phyloP scores from a whole-genome alignment of 1,140 invertebrate species.

The Tetragnatha versicolor region DNA sequence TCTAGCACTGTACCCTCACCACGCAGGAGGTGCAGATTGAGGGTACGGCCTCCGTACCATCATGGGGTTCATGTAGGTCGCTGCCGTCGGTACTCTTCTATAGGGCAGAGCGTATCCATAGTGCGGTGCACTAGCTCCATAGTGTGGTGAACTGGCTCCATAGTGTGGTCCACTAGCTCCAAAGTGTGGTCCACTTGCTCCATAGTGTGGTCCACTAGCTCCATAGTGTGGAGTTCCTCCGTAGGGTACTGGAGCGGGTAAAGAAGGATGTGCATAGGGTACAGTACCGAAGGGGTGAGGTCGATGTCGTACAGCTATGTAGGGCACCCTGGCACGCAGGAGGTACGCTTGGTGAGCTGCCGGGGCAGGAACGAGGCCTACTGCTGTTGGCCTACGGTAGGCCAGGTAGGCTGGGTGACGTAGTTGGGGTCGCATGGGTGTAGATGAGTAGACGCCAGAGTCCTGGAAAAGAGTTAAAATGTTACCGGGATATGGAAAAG shows the following conservation, averaged over 20 bases:
- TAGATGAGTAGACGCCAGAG: neutral
- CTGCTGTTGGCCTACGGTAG: neutral
- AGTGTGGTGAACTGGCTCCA: too few relatives aligned
- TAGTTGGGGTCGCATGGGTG: neutral
- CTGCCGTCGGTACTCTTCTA: neutral
- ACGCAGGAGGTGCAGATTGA: slow-evolving; percentile 3
- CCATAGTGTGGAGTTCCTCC: too few relatives aligned
- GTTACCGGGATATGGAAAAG: too few relatives aligned
- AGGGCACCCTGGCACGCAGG: neutral
- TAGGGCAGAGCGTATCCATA: slow-evolving; percentile 24
- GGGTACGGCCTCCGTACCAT: slow-evolving; percentile 1
- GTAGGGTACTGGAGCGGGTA: too few relatives aligned
- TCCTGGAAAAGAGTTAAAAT: too few relatives aligned
- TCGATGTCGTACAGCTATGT: neutral
- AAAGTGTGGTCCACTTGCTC: too few relatives aligned
- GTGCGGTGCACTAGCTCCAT: too few relatives aligned
- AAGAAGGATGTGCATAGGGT: neutral
- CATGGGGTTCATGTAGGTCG: neutral
- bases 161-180: too few relatives aligned
- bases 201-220: too few relatives aligned
- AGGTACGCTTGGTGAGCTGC: slow-evolving; percentile 7
- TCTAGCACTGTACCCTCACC: too few relatives aligned
- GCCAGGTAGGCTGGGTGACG: neutral
- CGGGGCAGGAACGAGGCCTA: neutral
- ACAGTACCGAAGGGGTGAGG: neutral